These are phyloP conservation scores for Ditylenchus dipsaci DNA, from an alignment of 1,140 invertebrate species.

Conservation along the genomic window DNA sequence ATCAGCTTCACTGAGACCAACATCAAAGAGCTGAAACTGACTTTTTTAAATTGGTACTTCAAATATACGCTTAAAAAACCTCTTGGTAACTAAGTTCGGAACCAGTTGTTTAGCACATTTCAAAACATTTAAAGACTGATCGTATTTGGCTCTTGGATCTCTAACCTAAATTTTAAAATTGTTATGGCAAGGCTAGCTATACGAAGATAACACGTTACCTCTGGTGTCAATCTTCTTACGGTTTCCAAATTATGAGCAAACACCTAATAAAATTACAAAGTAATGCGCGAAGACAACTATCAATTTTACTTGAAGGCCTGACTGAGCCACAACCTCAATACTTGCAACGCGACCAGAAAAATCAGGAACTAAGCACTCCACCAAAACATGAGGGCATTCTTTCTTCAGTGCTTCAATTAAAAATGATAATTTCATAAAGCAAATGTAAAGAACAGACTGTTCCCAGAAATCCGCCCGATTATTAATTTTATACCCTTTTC, in stretches of 20 bases:
- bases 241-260: conserved; percentile 98
- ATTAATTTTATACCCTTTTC: too few relatives aligned
- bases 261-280: conserved; percentile 67
- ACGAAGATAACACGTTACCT: conserved; percentile 41
- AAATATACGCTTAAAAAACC: too few relatives aligned
- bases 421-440: too few relatives aligned
- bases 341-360: conserved; percentile 77
- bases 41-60: conserved; percentile 68
- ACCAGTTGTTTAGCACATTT: conserved; percentile 68
- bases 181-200: background rate
- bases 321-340: conserved; percentile 73
- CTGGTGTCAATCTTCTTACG: conserved; percentile 66
- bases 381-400: conserved; percentile 75
- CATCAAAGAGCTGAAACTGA: conserved; percentile 80
- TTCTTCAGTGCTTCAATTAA: conserved; percentile 28
- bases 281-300: background rate
- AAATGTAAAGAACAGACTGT: too few relatives aligned
- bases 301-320: conserved; percentile 65
- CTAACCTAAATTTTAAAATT: conserved; percentile 67
- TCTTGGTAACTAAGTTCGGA: conserved; percentile 83
- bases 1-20: conserved; percentile 92
- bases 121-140: conserved; percentile 79
- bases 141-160: conserved; percentile 75
- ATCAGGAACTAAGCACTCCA: conserved; percentile 95
- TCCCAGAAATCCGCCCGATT: too few relatives aligned